Conservation (phyloP, 2,797 vertebrate species). For the Alcedo quadribrachys region DNA sequence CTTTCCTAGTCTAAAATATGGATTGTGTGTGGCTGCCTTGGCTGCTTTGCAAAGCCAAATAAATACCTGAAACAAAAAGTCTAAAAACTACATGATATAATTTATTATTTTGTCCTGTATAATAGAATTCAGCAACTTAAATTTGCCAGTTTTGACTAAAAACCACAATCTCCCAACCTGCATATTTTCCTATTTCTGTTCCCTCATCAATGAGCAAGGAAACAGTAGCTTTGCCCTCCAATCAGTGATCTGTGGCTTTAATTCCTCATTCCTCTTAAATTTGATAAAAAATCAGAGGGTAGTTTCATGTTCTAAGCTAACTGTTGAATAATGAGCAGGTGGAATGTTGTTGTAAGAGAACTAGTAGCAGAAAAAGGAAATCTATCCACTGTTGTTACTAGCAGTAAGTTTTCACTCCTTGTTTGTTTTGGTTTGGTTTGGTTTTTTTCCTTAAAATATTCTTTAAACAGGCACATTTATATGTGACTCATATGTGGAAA, state of each 20-base stretch:
- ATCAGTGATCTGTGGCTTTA: background rate
- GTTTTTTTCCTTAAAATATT: background rate
- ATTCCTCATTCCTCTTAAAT: background rate
- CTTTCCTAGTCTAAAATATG: background rate
- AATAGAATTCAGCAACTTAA: background rate
- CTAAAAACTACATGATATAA: background rate
- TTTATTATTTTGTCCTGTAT: background rate
- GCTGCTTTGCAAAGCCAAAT: background rate
- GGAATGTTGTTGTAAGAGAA: background rate
- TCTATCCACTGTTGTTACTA: background rate
- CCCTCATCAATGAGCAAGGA: background rate
- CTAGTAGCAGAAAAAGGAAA: background rate
- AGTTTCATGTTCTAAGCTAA: background rate
- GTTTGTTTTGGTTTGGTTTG: background rate
- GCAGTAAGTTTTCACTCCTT: background rate
- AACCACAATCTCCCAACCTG: background rate
- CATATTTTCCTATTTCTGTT: background rate
- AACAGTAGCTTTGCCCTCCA: background rate
- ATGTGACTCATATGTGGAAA: conserved; percentile 30
- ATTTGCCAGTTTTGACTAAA: background rate
- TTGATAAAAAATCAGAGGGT: background rate
- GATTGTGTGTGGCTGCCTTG: background rate
- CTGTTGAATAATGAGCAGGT: background rate
- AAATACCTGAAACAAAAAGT: background rate
- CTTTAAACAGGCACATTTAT: background rate